phyloP scores from a whole-genome alignment of 2,888 invertebrate species.

The Amphiduros pacificus region DNA sequence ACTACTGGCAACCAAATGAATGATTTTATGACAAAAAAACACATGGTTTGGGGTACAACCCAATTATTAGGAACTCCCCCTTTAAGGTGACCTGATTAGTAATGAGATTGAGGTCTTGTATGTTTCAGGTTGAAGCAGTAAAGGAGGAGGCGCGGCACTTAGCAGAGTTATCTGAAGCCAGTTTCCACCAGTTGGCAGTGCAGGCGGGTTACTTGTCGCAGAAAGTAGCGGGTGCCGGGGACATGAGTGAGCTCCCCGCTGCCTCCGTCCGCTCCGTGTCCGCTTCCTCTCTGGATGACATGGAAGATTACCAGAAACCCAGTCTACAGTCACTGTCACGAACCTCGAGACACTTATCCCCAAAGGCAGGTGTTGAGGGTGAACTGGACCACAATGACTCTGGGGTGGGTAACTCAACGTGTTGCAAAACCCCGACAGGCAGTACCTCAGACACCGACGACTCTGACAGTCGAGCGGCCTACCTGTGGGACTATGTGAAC shows the following conservation, averaged over 20 bases:
- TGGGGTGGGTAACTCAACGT: not conserved
- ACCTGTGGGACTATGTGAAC: too few species aligned
- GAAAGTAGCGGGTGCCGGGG: not conserved
- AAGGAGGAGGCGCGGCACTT: conserved; percentile 42
- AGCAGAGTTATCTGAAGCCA: conserved; percentile 41
- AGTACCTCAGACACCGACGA: not conserved
- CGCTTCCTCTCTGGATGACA: not conserved
- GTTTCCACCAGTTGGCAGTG: conserved; percentile 41
- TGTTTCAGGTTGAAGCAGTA: conserved; percentile 41
- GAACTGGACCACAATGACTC: not conserved
- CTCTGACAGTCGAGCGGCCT: not conserved
- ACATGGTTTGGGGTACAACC: too few species aligned
- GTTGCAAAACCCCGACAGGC: not conserved
- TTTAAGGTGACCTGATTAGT: too few species aligned
- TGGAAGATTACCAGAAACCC: not conserved
- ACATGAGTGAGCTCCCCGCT: not conserved
- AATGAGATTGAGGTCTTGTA: too few species aligned
- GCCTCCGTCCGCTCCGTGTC: not conserved
- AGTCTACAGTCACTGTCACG: too few species aligned
- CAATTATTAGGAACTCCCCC: too few species aligned
- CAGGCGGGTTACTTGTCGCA: conserved; percentile 42
- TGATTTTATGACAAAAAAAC: too few species aligned
- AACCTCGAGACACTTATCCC: too few species aligned
- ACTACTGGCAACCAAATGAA: too few species aligned
- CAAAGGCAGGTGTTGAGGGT: not conserved